Base-by-base conservation (phyloP, 2,113 vertebrate species). In the Phocoena phocoena region DNA sequence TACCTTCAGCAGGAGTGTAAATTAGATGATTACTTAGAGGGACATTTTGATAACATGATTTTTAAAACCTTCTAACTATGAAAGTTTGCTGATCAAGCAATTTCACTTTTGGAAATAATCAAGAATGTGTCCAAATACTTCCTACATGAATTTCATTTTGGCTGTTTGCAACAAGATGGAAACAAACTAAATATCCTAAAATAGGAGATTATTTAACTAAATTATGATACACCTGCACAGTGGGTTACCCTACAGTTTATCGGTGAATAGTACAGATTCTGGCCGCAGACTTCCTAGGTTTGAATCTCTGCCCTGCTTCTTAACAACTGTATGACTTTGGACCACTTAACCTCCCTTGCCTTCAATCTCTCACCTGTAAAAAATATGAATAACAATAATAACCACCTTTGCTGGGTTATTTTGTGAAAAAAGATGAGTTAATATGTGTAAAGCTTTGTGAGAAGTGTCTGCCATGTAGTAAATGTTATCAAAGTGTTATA, bases 141-240 rank as follows among this genome's bases (percentile, higher is more conserved):
- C 76, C 31, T 77, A 41, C 8, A 11, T 36, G 38, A 96, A 91
- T 93, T 94, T 93, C 60, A 83, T 44, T 93, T 93, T 73, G 71
- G 44, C 70, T 88, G 81, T 93, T 96, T 93, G 60, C 74, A 93
- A 67, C 70, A 96, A 93, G 53, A 81, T 90, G 92, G 55, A 76
- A 82, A 65, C 36, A 74, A 92, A 96, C 23, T 60, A 85, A 89
- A 62, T 60, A 31, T 88, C n/a, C 60, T 87, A 90, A 96, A 95
- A 93, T 77, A 83, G 67, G 58, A 88, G 53, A 38, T 76, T 33
- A 55, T 50, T 71, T 95, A 76, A 95, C 81, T 90, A 73, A 93
- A 88, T 38, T 53, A 73, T 33, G 28, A 26, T 87, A 36, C 23
- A 8, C 47, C 83, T 65, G 31, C 63, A 25, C 33, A 70, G 55